These are phyloP conservation scores for Lasius platythorax DNA, from an alignment of 2,888 invertebrate genomes.

Conservation along the genomic window DNA sequence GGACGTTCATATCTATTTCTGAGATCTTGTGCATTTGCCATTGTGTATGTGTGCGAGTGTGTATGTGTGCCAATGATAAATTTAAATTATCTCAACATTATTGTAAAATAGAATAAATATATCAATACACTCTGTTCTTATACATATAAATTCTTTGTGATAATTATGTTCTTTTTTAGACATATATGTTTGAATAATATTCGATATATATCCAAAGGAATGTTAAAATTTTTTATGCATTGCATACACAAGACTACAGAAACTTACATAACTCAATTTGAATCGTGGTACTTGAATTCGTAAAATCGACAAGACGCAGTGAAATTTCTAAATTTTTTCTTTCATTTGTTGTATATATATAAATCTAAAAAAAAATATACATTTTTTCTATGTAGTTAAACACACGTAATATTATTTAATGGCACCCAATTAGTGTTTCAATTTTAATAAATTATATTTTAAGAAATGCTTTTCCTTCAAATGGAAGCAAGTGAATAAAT, in stretches of 20 bases:
- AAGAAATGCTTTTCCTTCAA: conserved; percentile 27
- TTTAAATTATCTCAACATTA: conserved; percentile 49
- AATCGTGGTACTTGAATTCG: conserved; percentile 58
- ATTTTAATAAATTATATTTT: neutral
- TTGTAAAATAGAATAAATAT: conserved; percentile 44
- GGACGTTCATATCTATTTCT: conserved; percentile 57
- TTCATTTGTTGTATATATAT: conserved; percentile 6
- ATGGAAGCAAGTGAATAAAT: conserved; percentile 48
- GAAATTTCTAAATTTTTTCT: conserved; percentile 35
- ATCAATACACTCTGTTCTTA: conserved; percentile 34
- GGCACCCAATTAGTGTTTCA: conserved; percentile 18
- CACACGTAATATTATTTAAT: conserved; percentile 17
- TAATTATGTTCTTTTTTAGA: conserved; percentile 31
- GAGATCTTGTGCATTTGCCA: conserved; percentile 53
- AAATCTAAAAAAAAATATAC: conserved; percentile 15
- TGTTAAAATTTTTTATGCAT: conserved; percentile 28
- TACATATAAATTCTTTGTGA: conserved; percentile 50
- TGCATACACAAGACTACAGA: conserved; percentile 61
- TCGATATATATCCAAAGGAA: conserved; percentile 42
- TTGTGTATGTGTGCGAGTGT: conserved; percentile 7
- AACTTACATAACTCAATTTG: conserved; percentile 40
- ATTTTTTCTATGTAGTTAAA: conserved; percentile 2
- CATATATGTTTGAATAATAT: conserved; percentile 22
- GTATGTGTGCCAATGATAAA: conserved; percentile 43
- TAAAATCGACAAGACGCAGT: conserved; percentile 58